A percentile compares a stretch with the other conserved stretches of the same genome.
These are phyloP conservation scores for Esox lucius DNA, from an alignment of 2,797 vertebrate genomes.

Conservation along the genomic window DNA sequence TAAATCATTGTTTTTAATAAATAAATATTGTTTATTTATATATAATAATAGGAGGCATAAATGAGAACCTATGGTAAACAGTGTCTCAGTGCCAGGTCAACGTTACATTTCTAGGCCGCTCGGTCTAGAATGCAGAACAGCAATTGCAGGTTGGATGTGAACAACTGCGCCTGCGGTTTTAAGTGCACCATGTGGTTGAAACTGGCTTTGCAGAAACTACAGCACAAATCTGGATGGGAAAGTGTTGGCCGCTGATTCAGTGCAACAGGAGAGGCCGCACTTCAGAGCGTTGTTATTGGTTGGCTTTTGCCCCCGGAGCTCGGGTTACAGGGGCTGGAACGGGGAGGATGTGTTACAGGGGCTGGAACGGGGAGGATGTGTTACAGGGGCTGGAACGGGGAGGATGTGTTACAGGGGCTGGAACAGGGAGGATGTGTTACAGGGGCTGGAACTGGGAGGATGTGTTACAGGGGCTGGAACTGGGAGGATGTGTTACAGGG, in stretches of 20 bases:
- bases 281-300: neutral
- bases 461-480: neutral
- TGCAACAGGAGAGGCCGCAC: neutral
- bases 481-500: conserved; percentile 1
- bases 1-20: no score
- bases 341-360: no score
- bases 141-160: neutral
- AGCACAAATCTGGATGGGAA: neutral
- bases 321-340: neutral
- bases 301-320: neutral
- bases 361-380: neutral
- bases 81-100: no score
- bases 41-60: no score
- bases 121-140: neutral
- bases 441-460: neutral
- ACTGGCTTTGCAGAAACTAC: neutral
- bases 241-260: neutral
- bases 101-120: no score
- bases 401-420: no score
- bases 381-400: no score
- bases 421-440: no score
- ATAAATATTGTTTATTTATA: no score
- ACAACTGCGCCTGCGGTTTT: neutral
- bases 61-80: no score
- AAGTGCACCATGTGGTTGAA: neutral